phyloP scores from a whole-genome alignment of 2,797 vertebrate genomes.

The Tadarida brasiliensis region DNA sequence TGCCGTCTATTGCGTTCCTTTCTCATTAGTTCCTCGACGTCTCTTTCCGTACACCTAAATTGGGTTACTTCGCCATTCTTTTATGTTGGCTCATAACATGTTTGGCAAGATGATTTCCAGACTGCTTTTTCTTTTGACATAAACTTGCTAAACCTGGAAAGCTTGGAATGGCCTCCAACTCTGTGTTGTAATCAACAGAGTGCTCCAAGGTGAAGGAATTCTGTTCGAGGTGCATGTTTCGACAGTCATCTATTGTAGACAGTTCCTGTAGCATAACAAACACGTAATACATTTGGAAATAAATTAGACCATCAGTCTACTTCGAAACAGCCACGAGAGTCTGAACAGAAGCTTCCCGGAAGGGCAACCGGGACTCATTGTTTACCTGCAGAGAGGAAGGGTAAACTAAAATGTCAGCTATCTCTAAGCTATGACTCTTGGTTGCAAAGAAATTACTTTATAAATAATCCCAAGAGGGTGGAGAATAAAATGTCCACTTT shows the following conservation, averaged over 20 bases:
- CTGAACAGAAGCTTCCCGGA: not conserved
- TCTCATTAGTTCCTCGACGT: not conserved
- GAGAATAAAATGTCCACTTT: not conserved
- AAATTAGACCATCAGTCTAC: not conserved
- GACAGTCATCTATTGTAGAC: not conserved
- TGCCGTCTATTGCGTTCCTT: not conserved
- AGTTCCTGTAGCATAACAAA: not conserved
- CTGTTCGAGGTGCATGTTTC: not conserved
- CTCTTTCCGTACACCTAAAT: not conserved
- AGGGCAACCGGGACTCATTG: not conserved
- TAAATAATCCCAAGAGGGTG: not conserved
- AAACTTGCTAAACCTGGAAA: not conserved
- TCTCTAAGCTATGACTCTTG: not conserved
- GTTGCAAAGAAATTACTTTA: not conserved
- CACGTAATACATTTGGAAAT: not conserved
- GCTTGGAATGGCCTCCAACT: not conserved
- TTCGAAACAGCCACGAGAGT: not conserved
- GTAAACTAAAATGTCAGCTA: not conserved
- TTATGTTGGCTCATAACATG: not conserved
- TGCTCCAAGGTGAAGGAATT: not conserved
- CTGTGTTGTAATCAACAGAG: not conserved
- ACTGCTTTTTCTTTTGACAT: not conserved
- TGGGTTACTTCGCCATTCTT: not conserved
- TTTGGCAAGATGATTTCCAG: slow-evolving; percentile 9
- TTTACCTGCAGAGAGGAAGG: not conserved